phyloP scores from a whole-genome alignment of 2,888 invertebrate genomes.

The Acronicta alni region DNA sequence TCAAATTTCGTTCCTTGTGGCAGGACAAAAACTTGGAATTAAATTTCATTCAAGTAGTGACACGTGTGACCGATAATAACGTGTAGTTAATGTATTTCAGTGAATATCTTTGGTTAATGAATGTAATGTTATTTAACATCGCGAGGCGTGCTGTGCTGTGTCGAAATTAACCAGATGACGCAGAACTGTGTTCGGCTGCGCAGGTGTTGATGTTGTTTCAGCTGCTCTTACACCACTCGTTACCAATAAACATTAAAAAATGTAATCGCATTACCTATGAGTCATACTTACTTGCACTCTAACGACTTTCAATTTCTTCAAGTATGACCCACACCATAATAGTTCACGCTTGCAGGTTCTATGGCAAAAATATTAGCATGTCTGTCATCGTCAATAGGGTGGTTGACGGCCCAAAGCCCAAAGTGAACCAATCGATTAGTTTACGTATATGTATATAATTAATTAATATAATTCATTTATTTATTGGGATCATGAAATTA shows the following conservation, averaged over 20 bases:
- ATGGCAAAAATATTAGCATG: too few relatives aligned
- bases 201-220: slow-evolving; percentile 77
- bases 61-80: slow-evolving; percentile 23
- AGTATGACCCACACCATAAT: too few relatives aligned
- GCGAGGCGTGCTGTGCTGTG: slow-evolving; percentile 52
- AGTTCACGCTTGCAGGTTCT: too few relatives aligned
- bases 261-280: slow-evolving; percentile 64
- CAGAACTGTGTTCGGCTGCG: slow-evolving; percentile 69
- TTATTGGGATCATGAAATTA: too few relatives aligned
- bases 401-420: too few relatives aligned
- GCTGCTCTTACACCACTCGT: slow-evolving; percentile 63
- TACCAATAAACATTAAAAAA: slow-evolving; percentile 55
- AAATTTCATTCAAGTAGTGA: slow-evolving; percentile 37
- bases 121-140: slow-evolving; percentile 68
- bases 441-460: too few relatives aligned
- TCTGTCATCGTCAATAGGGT: too few relatives aligned
- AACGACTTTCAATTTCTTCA: too few relatives aligned
- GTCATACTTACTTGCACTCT: slow-evolving; percentile 61
- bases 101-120: slow-evolving; percentile 68
- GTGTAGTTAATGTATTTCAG: slow-evolving; percentile 21
- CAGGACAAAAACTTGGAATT: background rate
- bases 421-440: too few relatives aligned
- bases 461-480: too few relatives aligned
- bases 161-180: slow-evolving; percentile 83
- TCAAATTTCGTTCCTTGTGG: too few relatives aligned